Base-by-base conservation (phyloP, 2,113 vertebrate genomes). In the Rafetus swinhoei region DNA sequence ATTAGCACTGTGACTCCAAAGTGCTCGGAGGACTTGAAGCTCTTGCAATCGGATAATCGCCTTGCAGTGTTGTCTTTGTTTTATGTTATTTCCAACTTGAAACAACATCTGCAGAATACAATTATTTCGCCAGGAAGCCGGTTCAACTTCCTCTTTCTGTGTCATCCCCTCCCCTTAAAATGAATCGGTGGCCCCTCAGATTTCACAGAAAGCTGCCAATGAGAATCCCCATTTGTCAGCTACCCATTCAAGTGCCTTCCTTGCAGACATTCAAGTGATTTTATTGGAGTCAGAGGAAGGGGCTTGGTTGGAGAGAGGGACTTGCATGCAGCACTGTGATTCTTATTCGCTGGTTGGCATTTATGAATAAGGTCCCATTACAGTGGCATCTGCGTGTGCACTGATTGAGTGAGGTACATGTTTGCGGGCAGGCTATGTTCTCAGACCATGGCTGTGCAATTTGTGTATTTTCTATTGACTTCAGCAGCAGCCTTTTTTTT, bases 1-100 rank as follows among this genome's bases (percentile, higher is more conserved):
- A 65, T 39, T 27, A 27, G 3, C 21, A 0, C 77, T 14, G 0
- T 35, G 45, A 9, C 5, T 0, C 54, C 22, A 35, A 60, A 10
- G 35, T 74, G 56, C 85, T 79, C 35, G 54, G 74, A 62, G 87
- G n/a, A 10, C 0, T 54, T 2, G 53, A 62, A 86, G 65, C 86
- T 93, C 3, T 87, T 82, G 88, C 79, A 22, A 16, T 65, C 1
- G 79, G 52, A 76, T 5, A 82, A 76, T 54, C 9, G 18, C 4
- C 93, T 8, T 93, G 87, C 59, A 74, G 54, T 86, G 56, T 35
- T 8, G 11, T 81, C 6, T 93, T 89, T 83, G 69, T 93, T 93
- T 89, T 77, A 82, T 79, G 85, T 69, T n/a, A 19, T 19, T 35
- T n/a, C 89, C 88, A 86, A 77, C 84, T 69, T 82, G 65, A 65